A percentile compares a stretch with the other conserved stretches of the same genome.
Evolutionary conservation across 2,113 vertebrate genomes (phyloP).

Genomic region (Nothoprocta perdicaria): DNA sequence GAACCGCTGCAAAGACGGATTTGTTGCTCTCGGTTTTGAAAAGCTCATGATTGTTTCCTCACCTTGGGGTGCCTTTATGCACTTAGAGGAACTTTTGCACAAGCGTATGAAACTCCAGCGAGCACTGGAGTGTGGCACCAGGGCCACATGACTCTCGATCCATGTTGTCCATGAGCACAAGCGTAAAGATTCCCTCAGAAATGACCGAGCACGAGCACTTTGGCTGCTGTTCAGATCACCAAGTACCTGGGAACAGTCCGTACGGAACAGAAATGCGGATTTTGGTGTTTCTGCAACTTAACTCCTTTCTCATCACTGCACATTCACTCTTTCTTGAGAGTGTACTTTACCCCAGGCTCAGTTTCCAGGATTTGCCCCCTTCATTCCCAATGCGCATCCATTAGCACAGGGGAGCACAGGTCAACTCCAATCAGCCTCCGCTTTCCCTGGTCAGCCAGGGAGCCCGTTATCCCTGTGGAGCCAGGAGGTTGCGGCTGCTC

Average conservation of each 20-base stretch:
- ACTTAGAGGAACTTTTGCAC: fast-evolving
- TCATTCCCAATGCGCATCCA: not conserved
- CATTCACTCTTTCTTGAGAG: not conserved
- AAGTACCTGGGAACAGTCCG: fast-evolving
- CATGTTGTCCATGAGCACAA: fast-evolving
- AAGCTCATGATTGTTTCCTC: not conserved
- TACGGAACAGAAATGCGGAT: not conserved
- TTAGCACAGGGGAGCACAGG: not conserved
- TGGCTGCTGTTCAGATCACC: not conserved
- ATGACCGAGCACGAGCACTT: fast-evolving
- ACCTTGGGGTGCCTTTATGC: not conserved
- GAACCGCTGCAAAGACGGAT: fast-evolving
- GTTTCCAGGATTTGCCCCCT: not conserved
- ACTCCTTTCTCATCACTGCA: not conserved
- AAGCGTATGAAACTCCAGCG: fast-evolving
- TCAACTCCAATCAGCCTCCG: too few species aligned
- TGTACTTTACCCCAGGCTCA: fast-evolving
- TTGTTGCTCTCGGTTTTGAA: not conserved
- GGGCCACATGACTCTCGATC: fast-evolving
- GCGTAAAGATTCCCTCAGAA: not conserved
- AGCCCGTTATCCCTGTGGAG: fast-evolving
- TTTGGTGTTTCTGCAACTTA: not conserved
- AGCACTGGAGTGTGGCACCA: not conserved
- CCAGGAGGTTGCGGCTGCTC: not conserved
- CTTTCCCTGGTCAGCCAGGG: not conserved